Percentiles rank a stretch among this genome's conserved stretches.
Conservation (phyloP, 64 coral and sea anemone species). For the Montipora cactus region DNA sequence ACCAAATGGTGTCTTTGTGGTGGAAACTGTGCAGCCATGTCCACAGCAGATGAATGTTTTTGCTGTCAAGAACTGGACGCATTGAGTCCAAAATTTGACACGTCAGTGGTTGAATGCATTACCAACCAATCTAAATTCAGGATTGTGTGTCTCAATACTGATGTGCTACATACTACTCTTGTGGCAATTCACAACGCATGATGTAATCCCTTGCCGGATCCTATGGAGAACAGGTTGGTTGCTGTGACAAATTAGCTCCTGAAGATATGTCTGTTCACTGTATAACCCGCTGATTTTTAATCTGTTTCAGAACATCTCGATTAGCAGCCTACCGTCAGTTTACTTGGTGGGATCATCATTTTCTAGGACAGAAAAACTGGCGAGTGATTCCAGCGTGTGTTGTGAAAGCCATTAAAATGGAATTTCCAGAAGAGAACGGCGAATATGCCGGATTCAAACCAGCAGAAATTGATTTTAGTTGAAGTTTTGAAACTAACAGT, state of each 20-base stretch:
- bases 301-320: conserved; percentile 42
- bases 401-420: not conserved
- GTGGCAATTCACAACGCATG: conserved; percentile 25
- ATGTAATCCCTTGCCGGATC: not conserved
- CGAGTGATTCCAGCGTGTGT: conserved; percentile 10
- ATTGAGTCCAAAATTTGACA: conserved; percentile 40
- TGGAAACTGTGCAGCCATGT: not conserved
- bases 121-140: conserved; percentile 19
- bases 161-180: conserved; percentile 25
- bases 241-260: too few species aligned
- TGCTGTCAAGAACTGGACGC: not conserved
- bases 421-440: conserved; percentile 34
- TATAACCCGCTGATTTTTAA: not conserved
- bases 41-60: not conserved
- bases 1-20: conserved; percentile 27
- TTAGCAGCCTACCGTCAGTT: conserved; percentile 32
- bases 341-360: not conserved
- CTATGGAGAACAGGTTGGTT: not conserved
- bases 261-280: too few species aligned
- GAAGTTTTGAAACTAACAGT: too few species aligned
- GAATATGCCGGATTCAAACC: conserved; percentile 10
- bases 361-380: not conserved
- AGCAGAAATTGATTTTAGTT: not conserved
- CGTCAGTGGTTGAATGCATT: conserved; percentile 17
- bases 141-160: conserved; percentile 27